Conservation (phyloP, 2,113 vertebrate species). For the Hystrix cristata region DNA sequence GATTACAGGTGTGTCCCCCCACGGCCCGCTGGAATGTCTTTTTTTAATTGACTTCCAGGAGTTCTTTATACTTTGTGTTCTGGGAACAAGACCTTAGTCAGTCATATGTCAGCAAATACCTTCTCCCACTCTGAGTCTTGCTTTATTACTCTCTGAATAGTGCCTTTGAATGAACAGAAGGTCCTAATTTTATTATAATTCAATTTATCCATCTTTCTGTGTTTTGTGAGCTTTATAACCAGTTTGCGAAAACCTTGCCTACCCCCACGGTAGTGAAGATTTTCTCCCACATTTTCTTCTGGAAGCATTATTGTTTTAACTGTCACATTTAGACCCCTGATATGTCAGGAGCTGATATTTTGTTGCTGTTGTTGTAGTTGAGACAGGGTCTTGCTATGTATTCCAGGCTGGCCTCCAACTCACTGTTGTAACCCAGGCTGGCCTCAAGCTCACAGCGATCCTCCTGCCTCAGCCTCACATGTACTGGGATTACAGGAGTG, state of each 20-base stretch:
- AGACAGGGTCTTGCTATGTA: not conserved
- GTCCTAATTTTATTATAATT: not conserved
- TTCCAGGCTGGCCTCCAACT: not conserved
- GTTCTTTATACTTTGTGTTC: not conserved
- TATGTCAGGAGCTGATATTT: not conserved
- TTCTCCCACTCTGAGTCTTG: not conserved
- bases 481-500: not conserved
- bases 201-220: not conserved
- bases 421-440: not conserved
- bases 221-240: not conserved
- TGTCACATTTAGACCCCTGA: not conserved
- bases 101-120: not conserved
- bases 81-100: not conserved
- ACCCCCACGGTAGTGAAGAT: not conserved
- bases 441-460: not conserved
- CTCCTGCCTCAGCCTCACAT: not conserved
- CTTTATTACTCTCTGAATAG: not conserved
- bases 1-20: too few species aligned
- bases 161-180: not conserved
- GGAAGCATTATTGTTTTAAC: not conserved
- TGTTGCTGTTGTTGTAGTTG: not conserved
- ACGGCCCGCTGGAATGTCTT: not conserved
- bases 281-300: not conserved
- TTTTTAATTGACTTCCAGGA: not conserved
- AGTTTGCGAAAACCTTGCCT: not conserved